phyloP scores from a whole-genome alignment of 2,113 vertebrate species.

The Onychostruthus taczanowskii region DNA sequence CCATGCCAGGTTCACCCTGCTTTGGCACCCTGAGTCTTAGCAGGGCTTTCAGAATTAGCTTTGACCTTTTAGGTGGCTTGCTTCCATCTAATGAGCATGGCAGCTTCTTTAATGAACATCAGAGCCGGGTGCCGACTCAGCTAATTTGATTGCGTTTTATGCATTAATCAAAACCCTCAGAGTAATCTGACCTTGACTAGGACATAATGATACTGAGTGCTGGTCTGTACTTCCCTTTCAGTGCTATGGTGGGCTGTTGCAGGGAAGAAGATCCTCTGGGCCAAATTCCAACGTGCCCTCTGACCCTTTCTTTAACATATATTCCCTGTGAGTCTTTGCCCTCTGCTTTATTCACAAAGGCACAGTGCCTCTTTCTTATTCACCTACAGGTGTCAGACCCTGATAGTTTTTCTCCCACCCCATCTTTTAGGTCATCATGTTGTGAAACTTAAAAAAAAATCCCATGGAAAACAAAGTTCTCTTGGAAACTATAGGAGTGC shows the following conservation, averaged over 20 bases:
- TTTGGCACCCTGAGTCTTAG: not conserved
- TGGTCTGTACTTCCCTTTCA: not conserved
- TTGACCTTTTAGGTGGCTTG: conserved; percentile 44
- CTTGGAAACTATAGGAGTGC: not conserved
- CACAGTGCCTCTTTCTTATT: not conserved
- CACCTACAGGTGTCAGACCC: not conserved
- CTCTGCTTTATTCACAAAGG: not conserved
- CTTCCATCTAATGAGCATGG: conserved; percentile 34
- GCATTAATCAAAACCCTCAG: conserved; percentile 35
- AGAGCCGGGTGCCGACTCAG: not conserved
- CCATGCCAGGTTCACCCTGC: not conserved
- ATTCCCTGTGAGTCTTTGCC: not conserved
- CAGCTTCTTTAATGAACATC: conserved; percentile 22
- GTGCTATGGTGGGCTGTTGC: fast-evolving
- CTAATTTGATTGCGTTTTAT: conserved; percentile 46
- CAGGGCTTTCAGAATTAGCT: conserved; percentile 21
- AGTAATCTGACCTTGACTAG: conserved; percentile 37
- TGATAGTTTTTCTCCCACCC: not conserved
- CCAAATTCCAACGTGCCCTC: not conserved
- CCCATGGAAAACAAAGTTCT: not conserved
- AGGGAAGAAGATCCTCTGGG: not conserved
- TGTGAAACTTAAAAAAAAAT: not conserved
- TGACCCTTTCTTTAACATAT: not conserved
- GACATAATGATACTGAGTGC: not conserved
- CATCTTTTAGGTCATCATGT: not conserved